Evolutionary conservation across 2,113 vertebrate species (phyloP), one percentile per base, ranked within the genome.

Genomic region (Elephas maximus): DNA sequence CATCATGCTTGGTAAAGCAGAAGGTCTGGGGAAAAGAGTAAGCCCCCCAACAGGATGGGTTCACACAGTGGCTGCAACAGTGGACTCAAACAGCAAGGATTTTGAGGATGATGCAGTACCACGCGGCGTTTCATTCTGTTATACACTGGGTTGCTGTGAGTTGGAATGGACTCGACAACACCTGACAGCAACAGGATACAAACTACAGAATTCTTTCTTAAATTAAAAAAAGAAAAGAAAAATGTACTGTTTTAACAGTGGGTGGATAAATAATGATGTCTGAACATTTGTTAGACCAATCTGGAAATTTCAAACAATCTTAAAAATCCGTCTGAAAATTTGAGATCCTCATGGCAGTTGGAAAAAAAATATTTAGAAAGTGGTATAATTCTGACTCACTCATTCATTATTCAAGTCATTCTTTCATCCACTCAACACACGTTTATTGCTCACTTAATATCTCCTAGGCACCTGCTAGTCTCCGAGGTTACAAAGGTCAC

Each of bases 281-380:
- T 71, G 67, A 91, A 90, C 28, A 87, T 95, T 93, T 82, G 41
- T 91, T 93, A 89, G 76, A 94, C 67, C 89, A 63, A 63, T n/a
- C 44, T n/a, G 79, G 74, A 92, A n/a, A 62, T 81, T 57, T 94
- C 33, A 33, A 24, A 76, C 67, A 91, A 77, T 81, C 45, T 67
- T 84, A 37, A 37, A 73, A 82, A 82, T 79, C 84, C 91, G 26
- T 88, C 94, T 67, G 81, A 84, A 91, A 93, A 20, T 82, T 65
- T 78, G 51, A 93, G 63, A 74, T 92, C 53, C 69, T 93, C 79
- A 93, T 76, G 15, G 37, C n/a, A 74, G 21, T 8, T 84, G 18
- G 44, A 37, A 37, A 63, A 88, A 96, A 86, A 90, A 21, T 63
- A 77, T 90, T 92, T 74, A 26, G 37, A 44, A 92, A 92, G 51